These are phyloP conservation scores for Zaprionus bogoriensis DNA, from an alignment of 2,888 invertebrate genomes.

Conservation along the genomic window DNA sequence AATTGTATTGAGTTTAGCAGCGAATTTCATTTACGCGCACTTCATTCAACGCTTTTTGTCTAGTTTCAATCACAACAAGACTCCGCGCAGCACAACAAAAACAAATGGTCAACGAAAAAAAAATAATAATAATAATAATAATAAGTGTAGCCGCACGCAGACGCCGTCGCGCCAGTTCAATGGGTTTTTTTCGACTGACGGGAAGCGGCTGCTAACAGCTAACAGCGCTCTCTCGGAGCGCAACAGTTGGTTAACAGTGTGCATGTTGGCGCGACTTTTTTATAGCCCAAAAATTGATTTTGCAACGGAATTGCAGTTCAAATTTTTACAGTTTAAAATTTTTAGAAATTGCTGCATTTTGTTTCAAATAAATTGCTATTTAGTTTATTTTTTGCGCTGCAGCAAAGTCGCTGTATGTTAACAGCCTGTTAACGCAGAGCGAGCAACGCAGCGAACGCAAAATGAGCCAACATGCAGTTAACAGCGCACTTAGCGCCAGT, in stretches of 20 bases:
- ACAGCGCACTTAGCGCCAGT: constrained; percentile 24
- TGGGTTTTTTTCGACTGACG: constrained; percentile 50
- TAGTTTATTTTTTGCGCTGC: background rate
- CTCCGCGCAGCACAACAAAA: constrained; percentile 48
- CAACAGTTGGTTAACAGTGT: constrained; percentile 52
- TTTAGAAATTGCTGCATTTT: too few relatives aligned
- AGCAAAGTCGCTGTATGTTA: constrained; percentile 3
- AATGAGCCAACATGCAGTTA: background rate
- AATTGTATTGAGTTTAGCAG: constrained; percentile 20
- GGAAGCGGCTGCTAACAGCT: constrained; percentile 31
- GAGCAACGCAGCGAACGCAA: constrained; percentile 10
- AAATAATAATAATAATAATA: constrained; percentile 40
- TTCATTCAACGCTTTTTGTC: constrained; percentile 23
- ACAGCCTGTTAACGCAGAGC: constrained; percentile 18
- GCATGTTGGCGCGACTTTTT: background rate
- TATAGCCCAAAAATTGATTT: too few relatives aligned
- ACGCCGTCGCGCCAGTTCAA: constrained; percentile 47
- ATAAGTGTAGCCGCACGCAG: constrained; percentile 53
- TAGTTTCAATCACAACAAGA: constrained; percentile 38
- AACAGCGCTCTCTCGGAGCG: constrained; percentile 31
- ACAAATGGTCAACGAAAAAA: constrained; percentile 50
- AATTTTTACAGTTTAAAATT: too few relatives aligned
- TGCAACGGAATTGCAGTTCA: too few relatives aligned
- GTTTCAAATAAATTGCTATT: background rate
- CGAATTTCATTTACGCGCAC: constrained; percentile 17